Evolutionary conservation across 2,797 vertebrate species (phyloP).

Genomic region (Crocidura indochinensis): DNA sequence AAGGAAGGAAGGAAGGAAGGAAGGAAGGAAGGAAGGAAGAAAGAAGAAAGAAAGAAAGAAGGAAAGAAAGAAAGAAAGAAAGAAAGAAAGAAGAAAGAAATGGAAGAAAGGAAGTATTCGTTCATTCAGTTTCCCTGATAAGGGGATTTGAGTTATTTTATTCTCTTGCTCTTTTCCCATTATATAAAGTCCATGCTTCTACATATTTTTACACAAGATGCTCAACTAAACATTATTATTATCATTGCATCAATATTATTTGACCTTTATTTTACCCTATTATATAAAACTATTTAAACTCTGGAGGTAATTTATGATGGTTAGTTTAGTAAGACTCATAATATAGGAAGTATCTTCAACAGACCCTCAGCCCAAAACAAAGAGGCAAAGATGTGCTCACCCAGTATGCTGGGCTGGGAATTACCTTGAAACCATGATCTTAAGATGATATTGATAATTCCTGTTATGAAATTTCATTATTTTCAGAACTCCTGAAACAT

Average conservation of each 20-base stretch:
- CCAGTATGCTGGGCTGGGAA: constrained; percentile 4
- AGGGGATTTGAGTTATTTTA: background rate
- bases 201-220: constrained; percentile 25
- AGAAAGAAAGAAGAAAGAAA: too few species aligned
- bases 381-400: constrained; percentile 28
- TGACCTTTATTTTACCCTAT: constrained; percentile 47
- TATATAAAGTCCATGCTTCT: constrained; percentile 4
- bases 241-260: constrained; percentile 25
- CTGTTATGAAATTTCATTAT: constrained; percentile 13
- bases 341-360: constrained; percentile 61
- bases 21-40: background rate
- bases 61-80: background rate
- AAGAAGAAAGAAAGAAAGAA: background rate
- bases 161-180: background rate
- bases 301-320: constrained; percentile 45
- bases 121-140: background rate
- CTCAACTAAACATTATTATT: constrained; percentile 47
- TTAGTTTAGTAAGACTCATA: constrained; percentile 49
- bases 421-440: constrained; percentile 54
- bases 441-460: constrained; percentile 11
- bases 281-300: constrained; percentile 68
- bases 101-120: background rate
- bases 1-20: background rate
- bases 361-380: background rate
- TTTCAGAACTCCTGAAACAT: constrained; percentile 21